Conservation (phyloP, 2,888 invertebrate genomes). For the Xanthia togata region DNA sequence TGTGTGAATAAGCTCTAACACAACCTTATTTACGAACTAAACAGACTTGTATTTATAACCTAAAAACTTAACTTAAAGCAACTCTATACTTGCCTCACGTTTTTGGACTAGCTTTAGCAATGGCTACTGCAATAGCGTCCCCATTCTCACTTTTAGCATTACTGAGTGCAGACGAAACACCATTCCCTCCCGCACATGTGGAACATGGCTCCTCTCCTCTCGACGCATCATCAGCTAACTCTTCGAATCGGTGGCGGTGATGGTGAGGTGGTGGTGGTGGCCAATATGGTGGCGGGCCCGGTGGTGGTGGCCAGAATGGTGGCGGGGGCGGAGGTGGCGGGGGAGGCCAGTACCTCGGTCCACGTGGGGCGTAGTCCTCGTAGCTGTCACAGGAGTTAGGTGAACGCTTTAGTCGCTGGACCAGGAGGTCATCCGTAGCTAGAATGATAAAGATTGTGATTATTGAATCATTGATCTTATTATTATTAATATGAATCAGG, state of each 20-base stretch:
- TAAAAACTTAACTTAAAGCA: constrained; percentile 1
- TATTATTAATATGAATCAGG: background rate
- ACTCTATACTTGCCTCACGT: background rate
- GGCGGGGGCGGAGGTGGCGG: constrained; percentile 66
- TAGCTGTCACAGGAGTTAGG: constrained; percentile 72
- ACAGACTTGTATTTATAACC: constrained; percentile 44
- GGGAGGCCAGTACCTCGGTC: constrained; percentile 51
- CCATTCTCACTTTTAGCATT: constrained; percentile 77
- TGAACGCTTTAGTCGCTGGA: constrained; percentile 78
- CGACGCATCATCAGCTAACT: constrained; percentile 21
- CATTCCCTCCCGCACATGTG: constrained; percentile 53
- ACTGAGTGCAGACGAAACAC: constrained; percentile 68
- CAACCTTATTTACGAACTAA: constrained; percentile 17
- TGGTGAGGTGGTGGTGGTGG: constrained; percentile 62
- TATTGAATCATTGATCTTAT: too few relatives aligned
- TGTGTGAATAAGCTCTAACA: background rate
- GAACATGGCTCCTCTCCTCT: constrained; percentile 33
- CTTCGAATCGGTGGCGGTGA: constrained; percentile 52
- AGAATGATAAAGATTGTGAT: constrained; percentile 61
- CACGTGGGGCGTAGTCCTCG: constrained; percentile 59
- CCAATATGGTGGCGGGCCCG: constrained; percentile 54
- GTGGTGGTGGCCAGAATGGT: constrained; percentile 50
- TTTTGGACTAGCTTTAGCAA: constrained; percentile 69
- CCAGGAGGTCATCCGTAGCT: constrained; percentile 63
- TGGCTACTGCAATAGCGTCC: constrained; percentile 77